Evolutionary conservation across 2,113 vertebrate genomes (phyloP).

Genomic region (Felis chaus): DNA sequence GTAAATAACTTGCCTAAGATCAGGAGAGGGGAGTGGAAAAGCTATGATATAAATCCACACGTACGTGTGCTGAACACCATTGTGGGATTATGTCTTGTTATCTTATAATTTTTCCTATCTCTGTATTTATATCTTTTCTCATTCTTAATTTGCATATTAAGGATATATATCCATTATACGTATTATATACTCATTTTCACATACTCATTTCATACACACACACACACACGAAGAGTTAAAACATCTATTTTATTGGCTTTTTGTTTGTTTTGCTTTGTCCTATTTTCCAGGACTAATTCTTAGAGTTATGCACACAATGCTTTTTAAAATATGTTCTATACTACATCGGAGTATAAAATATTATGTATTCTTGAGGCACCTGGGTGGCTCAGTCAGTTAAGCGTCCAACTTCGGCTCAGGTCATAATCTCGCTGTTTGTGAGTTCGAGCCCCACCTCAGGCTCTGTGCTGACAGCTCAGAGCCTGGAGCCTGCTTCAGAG

Average conservation of each 20-base stretch:
- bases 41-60: background rate
- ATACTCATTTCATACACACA: background rate
- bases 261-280: background rate
- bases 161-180: background rate
- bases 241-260: background rate
- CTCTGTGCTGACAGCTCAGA: too few relatives aligned
- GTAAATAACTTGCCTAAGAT: background rate
- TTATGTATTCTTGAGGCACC: background rate
- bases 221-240: background rate
- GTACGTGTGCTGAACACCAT: background rate
- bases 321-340: background rate
- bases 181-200: background rate
- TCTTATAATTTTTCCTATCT: background rate
- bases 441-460: too few relatives aligned
- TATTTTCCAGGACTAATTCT: background rate
- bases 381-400: too few relatives aligned
- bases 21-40: background rate
- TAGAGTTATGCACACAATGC: background rate
- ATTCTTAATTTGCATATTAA: background rate
- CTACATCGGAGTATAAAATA: background rate
- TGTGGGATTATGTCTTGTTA: background rate
- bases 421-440: too few relatives aligned
- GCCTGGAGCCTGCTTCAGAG: too few relatives aligned
- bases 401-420: too few relatives aligned
- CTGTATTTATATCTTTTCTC: background rate